These are phyloP conservation scores for Phoxinus dragarum DNA, from an alignment of 2,797 vertebrate genomes.

Conservation along the genomic window DNA sequence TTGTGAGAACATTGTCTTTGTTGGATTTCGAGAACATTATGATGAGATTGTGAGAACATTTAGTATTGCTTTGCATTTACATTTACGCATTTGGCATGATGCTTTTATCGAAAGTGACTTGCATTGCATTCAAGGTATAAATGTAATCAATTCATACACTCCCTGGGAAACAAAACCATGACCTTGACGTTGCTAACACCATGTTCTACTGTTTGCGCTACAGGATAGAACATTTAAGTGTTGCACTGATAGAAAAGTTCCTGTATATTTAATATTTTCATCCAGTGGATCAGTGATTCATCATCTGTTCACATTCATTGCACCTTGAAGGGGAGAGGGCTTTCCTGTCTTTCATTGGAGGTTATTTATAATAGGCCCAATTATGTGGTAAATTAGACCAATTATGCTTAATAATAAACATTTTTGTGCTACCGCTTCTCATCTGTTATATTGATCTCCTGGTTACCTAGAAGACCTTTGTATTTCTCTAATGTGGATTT, in stretches of 20 bases:
- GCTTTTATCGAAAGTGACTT: neutral
- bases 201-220: neutral
- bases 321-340: neutral
- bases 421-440: neutral
- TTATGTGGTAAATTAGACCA: slow-evolving; percentile 24
- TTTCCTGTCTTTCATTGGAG: slow-evolving; percentile 18
- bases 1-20: neutral
- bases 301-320: neutral
- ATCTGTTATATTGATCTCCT: slow-evolving; percentile 2
- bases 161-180: neutral
- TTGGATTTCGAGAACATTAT: too few relatives aligned
- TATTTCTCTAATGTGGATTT: slow-evolving; percentile 1
- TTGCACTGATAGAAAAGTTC: neutral
- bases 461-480: slow-evolving; percentile 11
- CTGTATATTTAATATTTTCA: neutral
- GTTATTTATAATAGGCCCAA: slow-evolving; percentile 4
- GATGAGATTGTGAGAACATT: too few relatives aligned
- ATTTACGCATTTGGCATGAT: neutral
- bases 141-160: neutral
- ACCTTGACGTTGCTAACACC: neutral
- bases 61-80: neutral
- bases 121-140: neutral
- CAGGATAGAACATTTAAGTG: neutral
- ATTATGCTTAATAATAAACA: neutral
- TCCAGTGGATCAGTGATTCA: neutral